phyloP scores from a whole-genome alignment of 2,797 vertebrate species.

The Artibeus jamaicensis region DNA sequence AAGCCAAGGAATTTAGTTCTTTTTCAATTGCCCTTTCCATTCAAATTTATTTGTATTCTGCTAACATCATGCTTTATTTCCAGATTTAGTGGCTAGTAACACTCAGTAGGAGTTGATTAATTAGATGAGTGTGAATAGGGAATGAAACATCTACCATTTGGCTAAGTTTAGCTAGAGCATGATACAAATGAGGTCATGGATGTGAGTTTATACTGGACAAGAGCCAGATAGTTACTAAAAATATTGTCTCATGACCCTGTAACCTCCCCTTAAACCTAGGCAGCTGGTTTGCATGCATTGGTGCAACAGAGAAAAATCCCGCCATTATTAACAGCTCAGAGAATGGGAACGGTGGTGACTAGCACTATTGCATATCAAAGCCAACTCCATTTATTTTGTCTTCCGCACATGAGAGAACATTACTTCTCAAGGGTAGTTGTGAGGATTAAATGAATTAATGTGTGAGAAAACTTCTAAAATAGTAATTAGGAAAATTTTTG shows the following conservation, averaged over 20 bases:
- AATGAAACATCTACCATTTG: background rate
- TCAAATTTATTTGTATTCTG: background rate
- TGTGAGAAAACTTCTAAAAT: background rate
- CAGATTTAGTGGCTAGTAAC: background rate
- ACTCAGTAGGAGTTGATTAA: background rate
- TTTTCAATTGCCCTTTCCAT: background rate
- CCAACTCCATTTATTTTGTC: background rate
- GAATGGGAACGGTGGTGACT: background rate
- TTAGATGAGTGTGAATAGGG: background rate
- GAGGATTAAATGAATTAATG: background rate
- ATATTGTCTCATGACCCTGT: conserved; percentile 39
- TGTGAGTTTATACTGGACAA: background rate
- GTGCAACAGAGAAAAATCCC: background rate
- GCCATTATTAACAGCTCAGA: background rate
- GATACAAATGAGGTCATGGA: background rate
- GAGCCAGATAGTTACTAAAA: conserved; percentile 20
- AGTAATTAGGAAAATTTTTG: background rate
- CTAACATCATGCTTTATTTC: background rate
- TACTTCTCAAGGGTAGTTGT: background rate
- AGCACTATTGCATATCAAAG: background rate
- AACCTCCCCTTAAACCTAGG: background rate
- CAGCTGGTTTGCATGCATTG: background rate
- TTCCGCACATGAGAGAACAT: background rate
- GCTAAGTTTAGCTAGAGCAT: background rate
- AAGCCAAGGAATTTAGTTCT: background rate